Percentiles rank a stretch among this genome's conserved stretches.
These are phyloP conservation scores for Hydrotaea diabolus DNA, from an alignment of 2,888 invertebrate species.

Conservation along the genomic window DNA sequence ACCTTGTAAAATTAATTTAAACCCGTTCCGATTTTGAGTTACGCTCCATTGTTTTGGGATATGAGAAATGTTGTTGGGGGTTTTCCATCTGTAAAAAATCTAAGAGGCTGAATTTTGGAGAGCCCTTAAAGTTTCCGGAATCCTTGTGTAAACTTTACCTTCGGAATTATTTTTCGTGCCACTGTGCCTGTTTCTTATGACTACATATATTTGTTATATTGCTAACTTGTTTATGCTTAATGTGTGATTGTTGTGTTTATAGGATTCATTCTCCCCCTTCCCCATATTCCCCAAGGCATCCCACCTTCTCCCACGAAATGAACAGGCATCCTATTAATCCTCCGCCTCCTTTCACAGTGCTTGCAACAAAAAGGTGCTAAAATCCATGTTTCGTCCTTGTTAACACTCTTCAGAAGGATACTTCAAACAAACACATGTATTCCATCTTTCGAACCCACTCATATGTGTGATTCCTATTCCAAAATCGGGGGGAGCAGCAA, in stretches of 20 bases:
- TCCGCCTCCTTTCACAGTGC: neutral
- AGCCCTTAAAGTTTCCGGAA: no score
- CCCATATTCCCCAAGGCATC: neutral
- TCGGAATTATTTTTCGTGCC: no score
- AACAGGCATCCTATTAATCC: no score
- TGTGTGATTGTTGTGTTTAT: constrained; percentile 55
- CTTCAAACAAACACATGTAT: neutral
- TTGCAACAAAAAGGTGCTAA: constrained; percentile 2
- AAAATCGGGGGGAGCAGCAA: neutral
- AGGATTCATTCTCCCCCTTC: neutral
- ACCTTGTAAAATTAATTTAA: no score
- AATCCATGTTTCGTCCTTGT: neutral
- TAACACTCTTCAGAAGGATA: neutral
- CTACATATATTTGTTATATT: constrained; percentile 5
- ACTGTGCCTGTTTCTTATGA: neutral
- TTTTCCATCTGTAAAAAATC: no score
- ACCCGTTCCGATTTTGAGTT: no score
- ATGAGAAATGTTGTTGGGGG: no score
- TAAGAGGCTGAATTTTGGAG: no score
- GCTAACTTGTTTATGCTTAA: constrained; percentile 55
- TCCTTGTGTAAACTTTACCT: no score
- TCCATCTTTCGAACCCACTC: neutral
- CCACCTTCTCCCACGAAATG: no score
- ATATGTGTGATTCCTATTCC: neutral
- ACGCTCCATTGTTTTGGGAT: no score